phyloP scores from a whole-genome alignment of 2,888 invertebrate species.

The Heliconius ismenius region DNA sequence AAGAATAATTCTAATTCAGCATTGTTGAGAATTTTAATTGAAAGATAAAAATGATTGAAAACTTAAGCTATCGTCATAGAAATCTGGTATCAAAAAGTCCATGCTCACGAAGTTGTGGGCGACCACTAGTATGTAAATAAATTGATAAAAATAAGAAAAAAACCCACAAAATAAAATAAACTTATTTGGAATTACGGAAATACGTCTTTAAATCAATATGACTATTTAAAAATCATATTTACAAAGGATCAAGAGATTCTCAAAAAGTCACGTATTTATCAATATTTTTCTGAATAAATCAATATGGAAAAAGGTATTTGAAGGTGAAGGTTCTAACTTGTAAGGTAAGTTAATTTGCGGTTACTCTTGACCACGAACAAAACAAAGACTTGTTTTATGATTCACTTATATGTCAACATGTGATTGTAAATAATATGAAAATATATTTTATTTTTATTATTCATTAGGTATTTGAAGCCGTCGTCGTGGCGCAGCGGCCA shows the following conservation, averaged over 20 bases:
- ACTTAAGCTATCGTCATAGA: too few relatives aligned
- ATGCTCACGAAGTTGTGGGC: too few relatives aligned
- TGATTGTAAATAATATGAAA: background rate
- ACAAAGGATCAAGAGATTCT: constrained; percentile 3
- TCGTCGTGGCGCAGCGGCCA: too few relatives aligned
- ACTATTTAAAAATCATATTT: background rate
- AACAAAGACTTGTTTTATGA: constrained; percentile 24
- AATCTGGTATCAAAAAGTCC: too few relatives aligned
- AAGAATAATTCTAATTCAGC: too few relatives aligned
- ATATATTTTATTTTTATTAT: background rate
- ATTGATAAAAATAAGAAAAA: background rate
- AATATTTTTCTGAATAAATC: constrained; percentile 2
- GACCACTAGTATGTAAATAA: background rate
- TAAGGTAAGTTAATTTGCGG: constrained; percentile 21
- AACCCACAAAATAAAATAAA: background rate
- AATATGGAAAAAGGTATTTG: constrained; percentile 12
- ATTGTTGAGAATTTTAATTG: too few relatives aligned
- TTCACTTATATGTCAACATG: background rate
- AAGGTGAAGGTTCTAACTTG: constrained; percentile 25
- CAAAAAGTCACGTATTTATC: background rate
- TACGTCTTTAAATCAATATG: background rate
- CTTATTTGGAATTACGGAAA: background rate
- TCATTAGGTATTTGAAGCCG: background rate
- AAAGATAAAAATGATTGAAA: too few relatives aligned
- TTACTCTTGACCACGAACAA: constrained; percentile 21